These are phyloP conservation scores for Clistopyga incitator DNA, from an alignment of 2,888 invertebrate species.

Conservation along the genomic window DNA sequence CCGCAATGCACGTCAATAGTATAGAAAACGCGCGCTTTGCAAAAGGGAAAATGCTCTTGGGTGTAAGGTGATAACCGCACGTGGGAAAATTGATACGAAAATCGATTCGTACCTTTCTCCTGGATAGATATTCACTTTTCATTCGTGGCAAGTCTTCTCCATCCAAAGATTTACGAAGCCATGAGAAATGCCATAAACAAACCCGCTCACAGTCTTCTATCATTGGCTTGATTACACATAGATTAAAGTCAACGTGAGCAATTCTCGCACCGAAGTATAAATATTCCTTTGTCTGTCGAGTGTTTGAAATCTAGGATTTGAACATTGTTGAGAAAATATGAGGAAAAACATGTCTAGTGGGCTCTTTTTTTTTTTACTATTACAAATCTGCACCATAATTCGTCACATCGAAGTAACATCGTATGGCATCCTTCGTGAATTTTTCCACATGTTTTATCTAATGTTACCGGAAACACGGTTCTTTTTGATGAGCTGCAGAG, in stretches of 20 bases:
- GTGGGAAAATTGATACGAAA: slow-evolving; percentile 51
- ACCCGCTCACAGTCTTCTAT: neutral
- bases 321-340: too few relatives aligned
- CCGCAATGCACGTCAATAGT: neutral
- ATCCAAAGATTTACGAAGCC: slow-evolving; percentile 41
- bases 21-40: neutral
- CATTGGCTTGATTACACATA: neutral
- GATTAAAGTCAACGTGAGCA: neutral
- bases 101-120: slow-evolving; percentile 36
- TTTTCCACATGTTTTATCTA: too few relatives aligned
- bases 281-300: too few relatives aligned
- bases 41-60: neutral
- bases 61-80: slow-evolving; percentile 34
- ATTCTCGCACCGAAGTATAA: too few relatives aligned
- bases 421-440: too few relatives aligned
- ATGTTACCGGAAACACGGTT: too few relatives aligned
- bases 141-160: slow-evolving; percentile 8
- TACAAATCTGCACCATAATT: too few relatives aligned
- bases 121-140: slow-evolving; percentile 51
- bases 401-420: too few relatives aligned
- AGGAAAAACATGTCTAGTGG: too few relatives aligned
- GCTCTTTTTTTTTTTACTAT: too few relatives aligned
- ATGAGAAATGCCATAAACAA: slow-evolving; percentile 16
- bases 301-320: too few relatives aligned
- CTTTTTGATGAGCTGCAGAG: too few relatives aligned